These are phyloP conservation scores for Onychomys leucogaster DNA, from an alignment of 2,797 vertebrate species.

Conservation along the genomic window DNA sequence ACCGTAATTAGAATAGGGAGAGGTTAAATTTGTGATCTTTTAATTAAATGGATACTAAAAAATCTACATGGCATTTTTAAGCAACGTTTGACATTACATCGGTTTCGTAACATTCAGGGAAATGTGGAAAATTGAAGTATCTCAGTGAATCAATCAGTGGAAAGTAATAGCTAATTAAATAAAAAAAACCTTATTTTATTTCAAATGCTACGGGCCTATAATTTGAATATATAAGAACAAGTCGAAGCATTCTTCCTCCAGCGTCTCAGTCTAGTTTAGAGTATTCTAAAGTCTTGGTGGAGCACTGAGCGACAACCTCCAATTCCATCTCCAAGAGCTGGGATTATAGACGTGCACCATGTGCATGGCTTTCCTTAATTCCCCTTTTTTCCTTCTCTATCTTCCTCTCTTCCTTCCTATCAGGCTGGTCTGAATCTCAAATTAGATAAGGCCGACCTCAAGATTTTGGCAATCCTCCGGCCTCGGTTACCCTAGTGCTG, in stretches of 20 bases:
- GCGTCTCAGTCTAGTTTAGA: neutral
- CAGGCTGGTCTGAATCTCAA: neutral
- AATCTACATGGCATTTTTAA: neutral
- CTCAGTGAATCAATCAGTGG: neutral
- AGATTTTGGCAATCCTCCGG: neutral
- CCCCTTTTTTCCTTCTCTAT: neutral
- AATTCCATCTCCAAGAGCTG: neutral
- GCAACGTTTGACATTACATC: neutral
- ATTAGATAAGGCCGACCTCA: neutral
- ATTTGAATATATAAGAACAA: neutral
- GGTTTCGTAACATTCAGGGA: neutral
- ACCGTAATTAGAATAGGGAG: neutral
- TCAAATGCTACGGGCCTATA: neutral
- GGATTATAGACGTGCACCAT: neutral
- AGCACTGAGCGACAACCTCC: neutral
- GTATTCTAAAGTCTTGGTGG: neutral
- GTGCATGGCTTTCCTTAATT: neutral
- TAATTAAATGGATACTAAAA: neutral
- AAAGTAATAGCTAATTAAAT: neutral
- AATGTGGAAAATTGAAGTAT: conserved; percentile 10
- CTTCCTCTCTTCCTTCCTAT: neutral
- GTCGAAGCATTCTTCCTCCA: neutral
- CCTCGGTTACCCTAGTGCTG: too few species aligned
- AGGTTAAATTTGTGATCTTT: neutral
- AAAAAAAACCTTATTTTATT: neutral